Conservation (phyloP, 2,797 vertebrate genomes). For the Pseudochirops cupreus region DNA sequence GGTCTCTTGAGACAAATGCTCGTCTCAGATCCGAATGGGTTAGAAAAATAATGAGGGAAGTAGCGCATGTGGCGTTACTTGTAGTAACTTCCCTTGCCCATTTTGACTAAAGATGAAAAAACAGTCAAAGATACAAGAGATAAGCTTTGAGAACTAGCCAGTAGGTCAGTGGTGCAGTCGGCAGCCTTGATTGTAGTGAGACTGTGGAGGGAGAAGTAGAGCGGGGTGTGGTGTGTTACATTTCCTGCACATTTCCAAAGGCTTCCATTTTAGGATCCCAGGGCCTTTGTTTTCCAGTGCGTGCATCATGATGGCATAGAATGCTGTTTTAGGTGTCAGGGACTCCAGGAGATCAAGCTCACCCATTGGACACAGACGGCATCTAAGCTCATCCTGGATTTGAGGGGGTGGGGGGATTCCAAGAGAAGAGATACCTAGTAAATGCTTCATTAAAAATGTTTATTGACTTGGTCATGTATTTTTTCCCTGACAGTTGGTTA, state of each 20-base stretch:
- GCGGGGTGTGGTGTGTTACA: not conserved
- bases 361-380: not conserved
- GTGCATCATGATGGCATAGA: not conserved
- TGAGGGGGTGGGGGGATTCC: not conserved
- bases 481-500: not conserved
- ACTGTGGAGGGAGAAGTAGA: not conserved
- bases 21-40: not conserved
- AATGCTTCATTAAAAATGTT: not conserved
- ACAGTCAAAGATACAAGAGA: not conserved
- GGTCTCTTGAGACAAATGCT: not conserved
- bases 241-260: not conserved
- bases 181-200: not conserved
- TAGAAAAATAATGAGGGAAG: not conserved
- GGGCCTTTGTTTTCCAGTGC: not conserved
- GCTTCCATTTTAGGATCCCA: not conserved
- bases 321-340: not conserved
- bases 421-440: not conserved
- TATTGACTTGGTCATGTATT: not conserved
- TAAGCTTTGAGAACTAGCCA: not conserved
- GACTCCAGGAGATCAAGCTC: not conserved
- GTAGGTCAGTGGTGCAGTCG: not conserved
- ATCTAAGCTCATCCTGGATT: not conserved
- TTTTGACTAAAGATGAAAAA: not conserved
- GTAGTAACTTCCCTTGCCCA: not conserved
- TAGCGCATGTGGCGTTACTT: not conserved